Evolutionary conservation across 2,888 invertebrate species (phyloP), one percentile per base, ranked within the genome.

Genomic region (Rhyacophila evoluta): DNA sequence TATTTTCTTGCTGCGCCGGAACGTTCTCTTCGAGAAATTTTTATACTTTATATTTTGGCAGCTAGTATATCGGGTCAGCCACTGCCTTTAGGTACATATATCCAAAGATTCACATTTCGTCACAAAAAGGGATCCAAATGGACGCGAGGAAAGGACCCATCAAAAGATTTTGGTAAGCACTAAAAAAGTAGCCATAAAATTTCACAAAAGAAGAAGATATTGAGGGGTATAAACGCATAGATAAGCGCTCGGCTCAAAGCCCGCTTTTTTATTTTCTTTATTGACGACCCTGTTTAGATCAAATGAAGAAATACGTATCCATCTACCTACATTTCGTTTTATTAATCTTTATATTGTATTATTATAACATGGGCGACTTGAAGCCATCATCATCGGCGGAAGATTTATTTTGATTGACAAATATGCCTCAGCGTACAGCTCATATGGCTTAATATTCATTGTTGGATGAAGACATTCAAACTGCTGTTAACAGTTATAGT

Each of bases 191-290:
- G 75, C 38, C 75, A 75, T 25, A 69, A 75, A 38, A 75, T 38
- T 75, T 75, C 75, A 75, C 75, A 75, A 70, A 75, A 75, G 68
- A 41, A 69, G 69, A 69, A 75, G 75, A 75, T 75, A 75, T 75
- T 75, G 29, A 33, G 29, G 70, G 68, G 68, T 75, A 39, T 36
- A 41, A 29, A 55, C 39, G 70, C 55, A 55, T 55, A 55, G 55
- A 55, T 55, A 55, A 55, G 55, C 55, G 55, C 55, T 1, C 25
- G 19, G 55, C 55, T 55, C 55, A 55, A 55, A 55, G 55, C 15
- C 55, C 55, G 15, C 15, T 12, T 55, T 55, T 55, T 55, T 55
- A 55, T 55, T 55, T 55, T 55, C 39, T 55, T 55, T 55, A 55
- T 55, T 55, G 55, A 25, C 55, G 25, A 19, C 55, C 41, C 55